A percentile compares a stretch with the other conserved stretches of the same genome.
phyloP scores from a whole-genome alignment of 64 coral and sea anemone genomes.

The Pocillopora damicornis region DNA sequence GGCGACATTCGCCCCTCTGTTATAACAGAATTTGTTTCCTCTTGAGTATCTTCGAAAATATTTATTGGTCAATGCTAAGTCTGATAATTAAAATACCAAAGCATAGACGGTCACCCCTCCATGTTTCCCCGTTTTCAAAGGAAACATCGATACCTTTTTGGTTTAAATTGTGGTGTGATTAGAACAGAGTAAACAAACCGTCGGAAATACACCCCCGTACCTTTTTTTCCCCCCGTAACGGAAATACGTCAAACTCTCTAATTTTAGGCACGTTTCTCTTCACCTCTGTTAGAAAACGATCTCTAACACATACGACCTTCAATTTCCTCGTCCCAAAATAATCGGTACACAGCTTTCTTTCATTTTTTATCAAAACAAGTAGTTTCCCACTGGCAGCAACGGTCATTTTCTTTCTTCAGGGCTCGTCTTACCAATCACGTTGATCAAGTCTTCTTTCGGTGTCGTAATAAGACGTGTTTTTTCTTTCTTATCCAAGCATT shows the following conservation, averaged over 20 bases:
- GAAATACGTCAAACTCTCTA: conserved; percentile 12
- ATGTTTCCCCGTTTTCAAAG: conserved; percentile 4
- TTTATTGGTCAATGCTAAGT: neutral
- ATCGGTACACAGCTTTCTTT: neutral
- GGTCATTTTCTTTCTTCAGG: too few relatives aligned
- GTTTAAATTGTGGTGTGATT: neutral
- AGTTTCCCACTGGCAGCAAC: too few relatives aligned
- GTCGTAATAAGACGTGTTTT: too few relatives aligned
- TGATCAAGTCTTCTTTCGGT: too few relatives aligned
- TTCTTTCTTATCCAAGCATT: too few relatives aligned
- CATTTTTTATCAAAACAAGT: too few relatives aligned
- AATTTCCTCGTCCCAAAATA: conserved; percentile 31
- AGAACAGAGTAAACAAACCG: neutral
- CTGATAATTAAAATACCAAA: neutral
- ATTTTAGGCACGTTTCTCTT: neutral
- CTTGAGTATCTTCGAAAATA: neutral
- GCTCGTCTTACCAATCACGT: too few relatives aligned
- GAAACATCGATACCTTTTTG: neutral
- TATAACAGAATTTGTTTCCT: too few relatives aligned
- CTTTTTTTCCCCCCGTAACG: neutral
- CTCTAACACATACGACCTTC: neutral
- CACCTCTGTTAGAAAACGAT: neutral
- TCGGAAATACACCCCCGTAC: conserved; percentile 27
- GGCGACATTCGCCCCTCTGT: too few relatives aligned
- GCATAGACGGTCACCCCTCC: neutral